Conservation (phyloP, 92 coral and sea anemone genomes). For the Meandrina meandrites region DNA sequence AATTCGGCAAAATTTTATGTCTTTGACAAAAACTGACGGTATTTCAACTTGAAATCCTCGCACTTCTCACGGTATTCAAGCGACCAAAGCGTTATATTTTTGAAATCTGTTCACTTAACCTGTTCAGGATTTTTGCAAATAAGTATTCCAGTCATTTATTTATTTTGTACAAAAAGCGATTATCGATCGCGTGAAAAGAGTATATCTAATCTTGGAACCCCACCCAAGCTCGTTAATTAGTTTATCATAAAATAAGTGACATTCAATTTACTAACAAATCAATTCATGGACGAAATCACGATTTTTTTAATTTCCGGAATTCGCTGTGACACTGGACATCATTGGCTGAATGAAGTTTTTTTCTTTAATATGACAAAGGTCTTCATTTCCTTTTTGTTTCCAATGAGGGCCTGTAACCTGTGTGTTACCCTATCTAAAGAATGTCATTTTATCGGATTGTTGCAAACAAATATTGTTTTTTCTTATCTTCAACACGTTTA, state of each 20-base stretch:
- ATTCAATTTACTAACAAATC: conserved; percentile 3
- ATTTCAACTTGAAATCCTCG: not conserved
- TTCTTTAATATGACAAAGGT: not conserved
- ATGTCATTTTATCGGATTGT: not conserved
- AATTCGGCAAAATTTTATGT: not conserved
- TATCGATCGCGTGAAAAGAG: not conserved
- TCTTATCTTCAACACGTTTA: not conserved
- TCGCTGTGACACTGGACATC: no score
- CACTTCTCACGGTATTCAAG: not conserved
- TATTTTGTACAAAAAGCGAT: not conserved
- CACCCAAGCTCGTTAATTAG: conserved; percentile 2
- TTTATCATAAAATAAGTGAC: not conserved
- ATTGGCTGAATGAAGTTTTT: not conserved
- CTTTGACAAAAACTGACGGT: not conserved
- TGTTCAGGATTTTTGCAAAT: not conserved
- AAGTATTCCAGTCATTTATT: not conserved
- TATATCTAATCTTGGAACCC: not conserved
- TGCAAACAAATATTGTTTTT: conserved; percentile 25
- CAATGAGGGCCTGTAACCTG: not conserved
- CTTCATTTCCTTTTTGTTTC: not conserved
- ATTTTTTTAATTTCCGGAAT: not conserved
- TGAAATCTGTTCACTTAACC: not conserved
- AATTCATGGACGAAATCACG: conserved; percentile 6
- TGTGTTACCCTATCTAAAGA: not conserved
- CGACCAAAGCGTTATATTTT: not conserved